These are phyloP conservation scores for Lasioglossum vierecki DNA, from an alignment of 2,888 invertebrate genomes.

Conservation along the genomic window DNA sequence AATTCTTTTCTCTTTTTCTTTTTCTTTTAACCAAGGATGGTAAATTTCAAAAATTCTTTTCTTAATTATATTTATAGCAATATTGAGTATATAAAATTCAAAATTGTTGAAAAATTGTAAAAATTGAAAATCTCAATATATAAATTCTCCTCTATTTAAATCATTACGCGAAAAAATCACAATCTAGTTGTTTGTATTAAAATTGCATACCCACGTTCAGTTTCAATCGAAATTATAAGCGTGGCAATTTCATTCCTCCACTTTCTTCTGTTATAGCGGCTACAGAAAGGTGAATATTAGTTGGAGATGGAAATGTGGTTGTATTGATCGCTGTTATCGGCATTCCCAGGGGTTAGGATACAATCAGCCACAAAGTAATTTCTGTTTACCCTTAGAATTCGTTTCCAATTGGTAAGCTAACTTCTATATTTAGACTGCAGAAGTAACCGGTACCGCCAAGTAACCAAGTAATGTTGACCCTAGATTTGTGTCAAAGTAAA, in stretches of 20 bases:
- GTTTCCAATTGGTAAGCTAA: conserved; percentile 46
- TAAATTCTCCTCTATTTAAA: too few relatives aligned
- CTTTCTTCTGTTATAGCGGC: background rate
- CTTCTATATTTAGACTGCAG: conserved; percentile 22
- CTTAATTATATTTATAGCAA: too few relatives aligned
- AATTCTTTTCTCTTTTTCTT: too few relatives aligned
- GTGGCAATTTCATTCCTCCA: background rate
- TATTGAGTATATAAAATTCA: too few relatives aligned
- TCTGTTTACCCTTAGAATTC: conserved; percentile 53
- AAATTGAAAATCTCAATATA: too few relatives aligned
- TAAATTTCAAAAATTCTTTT: too few relatives aligned
- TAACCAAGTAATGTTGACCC: background rate
- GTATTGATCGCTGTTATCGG: conserved; percentile 32
- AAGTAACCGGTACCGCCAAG: conserved; percentile 44
- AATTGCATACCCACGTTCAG: background rate
- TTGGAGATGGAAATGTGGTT: conserved; percentile 35
- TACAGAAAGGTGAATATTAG: background rate
- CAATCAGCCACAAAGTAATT: conserved; percentile 47
- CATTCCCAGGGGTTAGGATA: conserved; percentile 13
- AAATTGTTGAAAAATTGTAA: too few relatives aligned
- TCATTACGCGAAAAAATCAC: too few relatives aligned
- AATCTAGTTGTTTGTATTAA: background rate
- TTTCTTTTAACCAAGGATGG: too few relatives aligned
- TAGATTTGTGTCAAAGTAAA: background rate
- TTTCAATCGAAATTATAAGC: background rate